phyloP scores from a whole-genome alignment of 2,797 vertebrate genomes.

The Eulemur mongoz region DNA sequence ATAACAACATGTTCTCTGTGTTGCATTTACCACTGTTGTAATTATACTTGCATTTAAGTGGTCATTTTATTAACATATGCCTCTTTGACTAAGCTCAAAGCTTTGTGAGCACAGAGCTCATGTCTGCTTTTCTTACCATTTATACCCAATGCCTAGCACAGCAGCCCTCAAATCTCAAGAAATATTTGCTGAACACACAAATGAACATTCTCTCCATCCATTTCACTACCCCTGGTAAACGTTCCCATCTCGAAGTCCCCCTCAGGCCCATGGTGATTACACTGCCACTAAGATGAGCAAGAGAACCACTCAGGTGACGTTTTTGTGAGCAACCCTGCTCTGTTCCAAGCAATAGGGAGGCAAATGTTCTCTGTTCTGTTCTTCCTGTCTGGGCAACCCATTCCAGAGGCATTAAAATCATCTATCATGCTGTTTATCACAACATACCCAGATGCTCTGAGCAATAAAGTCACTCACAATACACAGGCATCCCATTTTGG shows the following conservation, averaged over 20 bases:
- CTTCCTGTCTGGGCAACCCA: constrained; percentile 62
- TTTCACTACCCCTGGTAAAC: neutral
- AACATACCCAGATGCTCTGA: constrained; percentile 77
- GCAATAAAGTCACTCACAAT: constrained; percentile 73
- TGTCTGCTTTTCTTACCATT: neutral
- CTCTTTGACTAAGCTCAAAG: constrained; percentile 24
- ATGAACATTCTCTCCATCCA: neutral
- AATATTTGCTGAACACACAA: neutral
- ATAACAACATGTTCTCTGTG: neutral
- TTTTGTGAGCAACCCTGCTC: neutral
- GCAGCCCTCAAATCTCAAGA: neutral
- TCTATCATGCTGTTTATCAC: constrained; percentile 79
- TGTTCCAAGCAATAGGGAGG: constrained; percentile 40
- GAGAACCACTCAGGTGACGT: neutral
- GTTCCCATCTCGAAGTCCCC: neutral
- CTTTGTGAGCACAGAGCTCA: neutral
- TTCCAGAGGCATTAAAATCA: constrained; percentile 68
- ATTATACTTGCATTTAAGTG: neutral
- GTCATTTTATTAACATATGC: constrained; percentile 33
- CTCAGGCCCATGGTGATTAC: neutral
- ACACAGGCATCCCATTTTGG: constrained; percentile 63
- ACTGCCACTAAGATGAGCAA: neutral
- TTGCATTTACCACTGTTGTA: neutral
- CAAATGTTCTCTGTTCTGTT: constrained; percentile 51
- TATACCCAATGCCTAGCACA: neutral